Evolutionary conservation across 2,888 invertebrate genomes (phyloP).

Genomic region (Schrankia costaestrigalis): DNA sequence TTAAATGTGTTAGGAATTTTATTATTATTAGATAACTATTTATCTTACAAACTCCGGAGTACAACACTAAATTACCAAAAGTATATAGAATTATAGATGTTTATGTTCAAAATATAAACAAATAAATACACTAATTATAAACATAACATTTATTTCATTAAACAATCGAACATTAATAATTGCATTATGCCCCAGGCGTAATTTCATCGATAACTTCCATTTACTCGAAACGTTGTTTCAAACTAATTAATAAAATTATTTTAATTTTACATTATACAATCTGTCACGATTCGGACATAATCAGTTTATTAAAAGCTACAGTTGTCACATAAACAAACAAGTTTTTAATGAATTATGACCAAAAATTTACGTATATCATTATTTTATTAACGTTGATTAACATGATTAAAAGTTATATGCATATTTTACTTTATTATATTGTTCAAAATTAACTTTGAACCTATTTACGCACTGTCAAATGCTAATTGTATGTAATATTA

Average conservation of each 20-base stretch:
- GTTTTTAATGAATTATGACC: constrained; percentile 8
- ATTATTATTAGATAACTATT: no score
- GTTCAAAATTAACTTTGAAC: no score
- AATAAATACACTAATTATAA: constrained; percentile 36
- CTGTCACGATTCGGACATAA: constrained; percentile 35
- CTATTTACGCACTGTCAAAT: no score
- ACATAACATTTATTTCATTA: constrained; percentile 45
- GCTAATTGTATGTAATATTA: no score
- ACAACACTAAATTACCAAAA: no score
- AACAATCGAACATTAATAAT: constrained; percentile 39
- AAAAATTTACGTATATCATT: constrained; percentile 2
- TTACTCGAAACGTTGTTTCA: constrained; percentile 50
- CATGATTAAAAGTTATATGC: background rate
- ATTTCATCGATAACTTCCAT: constrained; percentile 54
- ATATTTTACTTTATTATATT: no score
- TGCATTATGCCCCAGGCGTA: constrained; percentile 42
- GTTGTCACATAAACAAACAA: constrained; percentile 13
- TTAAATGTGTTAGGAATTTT: no score
- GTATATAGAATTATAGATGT: constrained; percentile 19
- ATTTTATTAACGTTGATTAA: constrained; percentile 2
- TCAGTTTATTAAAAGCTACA: constrained; percentile 18
- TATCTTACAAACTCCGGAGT: no score
- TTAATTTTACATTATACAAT: constrained; percentile 47
- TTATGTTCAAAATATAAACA: constrained; percentile 24
- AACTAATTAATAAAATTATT: constrained; percentile 60